phyloP scores from a whole-genome alignment of 37 sponge, comb jelly and placozoan genomes.

The Crambe crambe region DNA sequence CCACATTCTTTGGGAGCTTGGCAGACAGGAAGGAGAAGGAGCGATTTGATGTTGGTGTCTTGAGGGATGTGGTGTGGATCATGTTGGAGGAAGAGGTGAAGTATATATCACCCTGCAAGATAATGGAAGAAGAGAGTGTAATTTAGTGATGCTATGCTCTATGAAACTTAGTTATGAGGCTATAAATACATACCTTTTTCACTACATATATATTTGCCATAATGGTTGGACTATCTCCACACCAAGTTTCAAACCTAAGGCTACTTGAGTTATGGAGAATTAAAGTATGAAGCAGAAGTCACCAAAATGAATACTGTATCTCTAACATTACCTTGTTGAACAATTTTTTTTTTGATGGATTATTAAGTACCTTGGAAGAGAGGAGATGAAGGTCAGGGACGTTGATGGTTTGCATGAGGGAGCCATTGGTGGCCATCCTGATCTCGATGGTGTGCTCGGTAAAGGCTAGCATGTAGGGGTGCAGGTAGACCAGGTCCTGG shows the following conservation, averaged over 20 bases:
- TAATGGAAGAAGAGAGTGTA: too few relatives aligned
- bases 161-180: too few relatives aligned
- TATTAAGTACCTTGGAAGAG: conserved; percentile 47
- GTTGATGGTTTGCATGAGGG: conserved; percentile 70
- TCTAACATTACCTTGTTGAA: neutral
- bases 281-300: too few relatives aligned
- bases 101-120: conserved; percentile 23
- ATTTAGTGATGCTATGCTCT: too few relatives aligned
- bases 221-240: too few relatives aligned
- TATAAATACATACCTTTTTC: too few relatives aligned
- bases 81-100: conserved; percentile 27
- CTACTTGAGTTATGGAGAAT: too few relatives aligned
- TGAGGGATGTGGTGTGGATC: neutral
- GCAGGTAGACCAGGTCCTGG: conserved; percentile 31
- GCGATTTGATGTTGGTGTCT: neutral
- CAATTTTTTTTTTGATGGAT: neutral
- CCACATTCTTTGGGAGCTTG: conserved; percentile 35
- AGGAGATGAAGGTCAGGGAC: conserved; percentile 66
- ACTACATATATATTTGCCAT: too few relatives aligned
- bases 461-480: conserved; percentile 75
- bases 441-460: conserved; percentile 66
- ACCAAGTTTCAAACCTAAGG: too few relatives aligned
- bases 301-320: too few relatives aligned
- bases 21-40: neutral
- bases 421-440: conserved; percentile 72